Evolutionary conservation across 2,113 vertebrate species (phyloP).

Genomic region (Phocoena sinus): DNA sequence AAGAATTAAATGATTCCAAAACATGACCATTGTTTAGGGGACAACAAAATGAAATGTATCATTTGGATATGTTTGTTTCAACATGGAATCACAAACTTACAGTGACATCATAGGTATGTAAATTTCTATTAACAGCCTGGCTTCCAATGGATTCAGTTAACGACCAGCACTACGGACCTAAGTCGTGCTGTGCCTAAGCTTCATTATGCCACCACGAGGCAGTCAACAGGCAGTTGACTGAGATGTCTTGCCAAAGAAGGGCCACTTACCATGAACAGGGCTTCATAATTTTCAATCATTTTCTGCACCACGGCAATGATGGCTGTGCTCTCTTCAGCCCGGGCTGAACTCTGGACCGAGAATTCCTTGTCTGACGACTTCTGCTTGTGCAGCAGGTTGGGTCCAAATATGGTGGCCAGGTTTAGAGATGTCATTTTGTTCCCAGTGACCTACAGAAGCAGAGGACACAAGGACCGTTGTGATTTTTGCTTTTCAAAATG

Average conservation of each 20-base stretch:
- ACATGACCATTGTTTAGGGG: neutral
- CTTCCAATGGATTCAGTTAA: neutral
- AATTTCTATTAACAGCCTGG: neutral
- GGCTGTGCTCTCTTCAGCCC: conserved; percentile 93
- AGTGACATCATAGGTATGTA: neutral
- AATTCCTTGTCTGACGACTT: conserved; percentile 98
- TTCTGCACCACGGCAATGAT: conserved; percentile 93
- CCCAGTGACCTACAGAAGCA: conserved; percentile 87
- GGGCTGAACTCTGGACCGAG: conserved; percentile 92
- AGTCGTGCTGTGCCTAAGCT: neutral
- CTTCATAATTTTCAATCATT: conserved; percentile 91
- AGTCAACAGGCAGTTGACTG: neutral
- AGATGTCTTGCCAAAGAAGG: neutral
- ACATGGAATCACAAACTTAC: neutral
- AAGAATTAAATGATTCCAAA: neutral
- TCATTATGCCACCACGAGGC: neutral
- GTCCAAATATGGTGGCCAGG: conserved; percentile 97
- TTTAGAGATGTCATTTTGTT: conserved; percentile 99
- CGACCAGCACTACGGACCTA: neutral
- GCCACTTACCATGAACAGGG: conserved; percentile 91
- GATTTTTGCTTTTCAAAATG: conserved; percentile 17
- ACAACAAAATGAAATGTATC: neutral
- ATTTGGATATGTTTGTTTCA: neutral
- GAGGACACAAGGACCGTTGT: conserved; percentile 36
- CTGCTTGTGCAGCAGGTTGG: conserved; percentile 95